phyloP scores from a whole-genome alignment of 2,113 vertebrate genomes.

The Leptobrachium leishanense region DNA sequence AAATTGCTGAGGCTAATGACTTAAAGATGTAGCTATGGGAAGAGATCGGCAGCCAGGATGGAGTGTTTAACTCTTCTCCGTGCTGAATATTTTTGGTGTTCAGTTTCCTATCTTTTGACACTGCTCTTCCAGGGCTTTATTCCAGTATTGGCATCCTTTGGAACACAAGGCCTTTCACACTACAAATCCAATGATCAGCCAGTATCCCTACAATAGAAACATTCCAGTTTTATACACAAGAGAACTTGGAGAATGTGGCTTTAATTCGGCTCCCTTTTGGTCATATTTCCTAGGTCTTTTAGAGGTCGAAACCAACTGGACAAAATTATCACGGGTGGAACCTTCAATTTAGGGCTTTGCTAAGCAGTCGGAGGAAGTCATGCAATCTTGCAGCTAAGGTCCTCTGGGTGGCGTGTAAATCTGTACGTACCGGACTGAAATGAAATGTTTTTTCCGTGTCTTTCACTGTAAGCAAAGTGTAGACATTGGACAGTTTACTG shows the following conservation, averaged over 20 bases:
- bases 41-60: no score
- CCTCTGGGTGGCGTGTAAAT: neutral
- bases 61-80: no score
- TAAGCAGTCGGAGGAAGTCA: neutral
- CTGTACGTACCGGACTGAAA: neutral
- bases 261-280: neutral
- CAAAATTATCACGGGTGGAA: neutral
- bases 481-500: neutral
- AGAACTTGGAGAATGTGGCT: neutral
- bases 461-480: conserved; percentile 5
- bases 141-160: no score
- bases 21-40: no score
- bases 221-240: no score
- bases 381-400: neutral
- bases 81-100: no score
- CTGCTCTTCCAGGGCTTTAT: no score
- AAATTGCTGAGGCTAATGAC: no score
- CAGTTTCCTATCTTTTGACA: no score
- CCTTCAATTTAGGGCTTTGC: neutral
- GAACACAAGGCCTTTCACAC: no score
- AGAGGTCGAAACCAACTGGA: conserved; percentile 4
- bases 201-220: no score
- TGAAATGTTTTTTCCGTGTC: neutral
- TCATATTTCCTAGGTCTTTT: conserved; percentile 9
- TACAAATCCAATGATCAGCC: no score